These are phyloP conservation scores for Cephalopachus bancanus DNA, from an alignment of 2,797 vertebrate species.

Conservation along the genomic window DNA sequence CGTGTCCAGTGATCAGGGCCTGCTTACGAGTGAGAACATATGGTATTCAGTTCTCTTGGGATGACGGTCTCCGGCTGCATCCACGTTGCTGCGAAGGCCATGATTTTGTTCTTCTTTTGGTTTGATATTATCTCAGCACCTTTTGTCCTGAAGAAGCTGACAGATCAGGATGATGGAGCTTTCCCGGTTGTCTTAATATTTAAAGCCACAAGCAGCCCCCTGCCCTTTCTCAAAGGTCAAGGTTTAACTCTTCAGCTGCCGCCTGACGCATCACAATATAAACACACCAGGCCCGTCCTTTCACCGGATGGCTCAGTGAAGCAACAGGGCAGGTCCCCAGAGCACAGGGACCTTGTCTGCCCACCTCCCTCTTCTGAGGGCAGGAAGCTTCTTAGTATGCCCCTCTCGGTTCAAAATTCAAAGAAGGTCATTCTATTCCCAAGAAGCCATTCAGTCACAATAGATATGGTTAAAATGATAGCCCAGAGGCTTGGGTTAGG, in stretches of 20 bases:
- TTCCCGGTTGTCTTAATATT: constrained; percentile 70
- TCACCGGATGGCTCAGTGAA: constrained; percentile 51
- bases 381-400: constrained; percentile 79
- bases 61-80: no score
- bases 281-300: not conserved
- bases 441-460: constrained; percentile 84
- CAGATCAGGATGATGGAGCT: constrained; percentile 56
- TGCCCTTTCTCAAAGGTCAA: constrained; percentile 64
- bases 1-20: no score
- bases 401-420: constrained; percentile 65
- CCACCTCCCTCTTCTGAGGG: not conserved
- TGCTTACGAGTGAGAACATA: no score
- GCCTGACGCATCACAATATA: not conserved
- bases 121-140: constrained; percentile 54
- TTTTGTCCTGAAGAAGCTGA: constrained; percentile 59
- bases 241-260: not conserved
- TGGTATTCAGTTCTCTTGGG: no score
- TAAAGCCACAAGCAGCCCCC: constrained; percentile 55
- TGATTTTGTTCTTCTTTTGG: no score
- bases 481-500: constrained; percentile 83
- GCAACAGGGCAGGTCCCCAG: constrained; percentile 20
- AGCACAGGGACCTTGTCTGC: constrained; percentile 42
- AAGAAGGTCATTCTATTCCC: constrained; percentile 82
- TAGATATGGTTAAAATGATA: constrained; percentile 82
- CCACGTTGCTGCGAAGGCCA: no score